Base-by-base conservation (phyloP, 92 coral and sea anemone species). In the Zoanthus sociatus region DNA sequence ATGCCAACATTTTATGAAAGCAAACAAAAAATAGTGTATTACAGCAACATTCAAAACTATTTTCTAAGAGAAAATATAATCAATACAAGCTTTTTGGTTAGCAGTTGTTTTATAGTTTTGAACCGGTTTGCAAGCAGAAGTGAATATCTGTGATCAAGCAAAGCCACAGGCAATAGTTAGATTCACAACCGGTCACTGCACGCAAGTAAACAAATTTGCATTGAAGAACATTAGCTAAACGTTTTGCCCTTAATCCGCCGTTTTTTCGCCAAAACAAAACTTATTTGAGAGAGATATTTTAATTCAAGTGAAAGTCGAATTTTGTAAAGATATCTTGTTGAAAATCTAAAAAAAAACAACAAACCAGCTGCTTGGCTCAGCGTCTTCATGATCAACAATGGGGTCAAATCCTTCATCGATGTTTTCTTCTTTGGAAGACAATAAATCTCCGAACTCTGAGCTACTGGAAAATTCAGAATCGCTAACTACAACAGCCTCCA, bases 31-130 rank as follows among this genome's bases (percentile, higher is more conserved):
- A 56, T 75, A n/a, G 21, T 75, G 51, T 75, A 48, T 75, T 75
- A 47, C 78, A 50, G 58, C 55, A 75, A 75, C n/a, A 47, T 75
- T 75, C 42, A 48, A 74, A 75, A 18, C 60, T 75, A 30, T 48
- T 75, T 47, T 75, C 53, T 75, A 75, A 51, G 78, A 18, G 61
- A 75, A 75, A 46, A 15, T 46, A 73, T n/a, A 75, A 75, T 75
- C 50, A 50, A 75, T 75, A 45, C 78, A 48, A 75, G 61, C 37
- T 75, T 54, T 75, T 75, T 48, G 32, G 78, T 48, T 48, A 47
- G 58, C 78, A 75, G 60, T 75, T 75, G 78, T 75, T 75, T 75
- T 75, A 53, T 75, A 75, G 42, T 75, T 75, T 75, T 75, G 60
- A 54, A 75, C 63, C 63, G 33, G 78, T 45, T 50, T 75, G 9